Conservation (phyloP, 2,888 invertebrate genomes). For the Microdon myrmicae region DNA sequence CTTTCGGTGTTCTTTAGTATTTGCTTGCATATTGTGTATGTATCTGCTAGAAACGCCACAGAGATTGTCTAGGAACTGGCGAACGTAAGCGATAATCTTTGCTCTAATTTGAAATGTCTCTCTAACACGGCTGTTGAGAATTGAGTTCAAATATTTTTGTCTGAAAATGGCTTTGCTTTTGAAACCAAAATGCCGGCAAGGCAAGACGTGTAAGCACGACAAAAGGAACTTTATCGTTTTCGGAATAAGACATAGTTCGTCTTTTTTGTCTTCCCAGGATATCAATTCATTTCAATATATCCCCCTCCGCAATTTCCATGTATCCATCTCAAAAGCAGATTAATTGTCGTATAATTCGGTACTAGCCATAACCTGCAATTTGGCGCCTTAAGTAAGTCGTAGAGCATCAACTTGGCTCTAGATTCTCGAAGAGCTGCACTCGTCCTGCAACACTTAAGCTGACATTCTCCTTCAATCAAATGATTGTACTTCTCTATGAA, state of each 20-base stretch:
- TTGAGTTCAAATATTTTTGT: slow-evolving; percentile 91
- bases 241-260: slow-evolving; percentile 92
- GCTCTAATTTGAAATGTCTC: no score
- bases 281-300: slow-evolving; percentile 84
- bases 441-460: slow-evolving; percentile 85
- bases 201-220: slow-evolving; percentile 95
- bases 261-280: slow-evolving; percentile 90
- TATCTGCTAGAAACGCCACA: no score
- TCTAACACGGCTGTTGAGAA: slow-evolving; percentile 87
- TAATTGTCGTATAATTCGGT: slow-evolving; percentile 78
- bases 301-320: slow-evolving; percentile 86
- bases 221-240: slow-evolving; percentile 77
- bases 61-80: slow-evolving; percentile 83
- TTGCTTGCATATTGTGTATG: no score
- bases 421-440: slow-evolving; percentile 91
- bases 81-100: slow-evolving; percentile 85
- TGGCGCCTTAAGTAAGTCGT: slow-evolving; percentile 90
- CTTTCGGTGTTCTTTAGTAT: no score
- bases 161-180: slow-evolving; percentile 94
- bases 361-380: slow-evolving; percentile 95
- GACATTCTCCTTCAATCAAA: slow-evolving; percentile 75
- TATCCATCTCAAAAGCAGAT: slow-evolving; percentile 77
- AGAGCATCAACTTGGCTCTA: slow-evolving; percentile 90
- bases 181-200: slow-evolving; percentile 92
- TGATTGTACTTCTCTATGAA: slow-evolving; percentile 83